Base-by-base conservation (phyloP, 1,140 invertebrate species). In the Eueides isabella region DNA sequence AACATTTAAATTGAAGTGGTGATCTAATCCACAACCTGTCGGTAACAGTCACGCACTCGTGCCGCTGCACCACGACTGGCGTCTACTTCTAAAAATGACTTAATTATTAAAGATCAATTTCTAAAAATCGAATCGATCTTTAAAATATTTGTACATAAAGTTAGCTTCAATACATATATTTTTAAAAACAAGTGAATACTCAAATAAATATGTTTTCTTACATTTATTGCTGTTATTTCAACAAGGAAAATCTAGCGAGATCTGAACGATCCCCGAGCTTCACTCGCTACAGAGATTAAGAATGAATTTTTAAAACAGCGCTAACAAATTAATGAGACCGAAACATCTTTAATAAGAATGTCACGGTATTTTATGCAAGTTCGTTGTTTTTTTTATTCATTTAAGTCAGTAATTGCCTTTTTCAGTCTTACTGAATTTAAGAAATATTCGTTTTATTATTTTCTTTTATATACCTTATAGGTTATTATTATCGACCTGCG, bases 241-340 rank as follows among this genome's bases (percentile, higher is more conserved):
- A 67, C 64, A 44, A 67, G 48, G 35, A 68, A 63, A 74, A 72
- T 30, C 72, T 19, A 19, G 30, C 23, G 61, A 69, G 38, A 74
- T 64, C 23, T 62, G 41, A 68, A 74, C 28, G 66, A 55, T 65
- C 44, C 66, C 55, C 11, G 61, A 64, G 61, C 26, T 74, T 69
- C 61, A 68, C 61, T 74, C 72, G 66, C 38, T 63, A 68, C 74
- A 76, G 61, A 79, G 77, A 79, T 79, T 79, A 76, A 61, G 74
- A 76, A 79, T 79, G 77, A 79, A 79, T 79, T 76, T 79, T 79
- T 79, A 79, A 79, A 61, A 67, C 69, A 33, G 67, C 64, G 48
- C 62, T 72, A 41, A 64, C 71, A 79, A 79, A 73, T 76, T 76
- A 71, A 72, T 69, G 61, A 64, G 61, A 71, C 61, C 44, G 69